Base-by-base conservation (phyloP, 2,797 vertebrate genomes). In the Masticophis lateralis region DNA sequence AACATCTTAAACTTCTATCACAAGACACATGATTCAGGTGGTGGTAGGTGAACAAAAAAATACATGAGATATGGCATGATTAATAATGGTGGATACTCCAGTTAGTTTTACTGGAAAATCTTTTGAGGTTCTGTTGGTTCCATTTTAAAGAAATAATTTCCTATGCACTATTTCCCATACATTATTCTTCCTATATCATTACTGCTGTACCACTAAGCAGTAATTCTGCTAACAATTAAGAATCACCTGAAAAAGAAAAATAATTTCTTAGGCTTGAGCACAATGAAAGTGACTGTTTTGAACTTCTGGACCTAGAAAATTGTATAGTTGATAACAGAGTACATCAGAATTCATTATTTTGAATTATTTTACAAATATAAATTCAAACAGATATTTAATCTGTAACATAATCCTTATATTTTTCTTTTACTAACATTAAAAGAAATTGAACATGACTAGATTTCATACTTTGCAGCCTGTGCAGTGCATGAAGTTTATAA, bases 1-100 rank as follows among this genome's bases (percentile, higher is more conserved):
- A 95, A 61, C 93, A 59, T 89, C 95, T 86, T 94, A 90, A 93
- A 89, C 87, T 91, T 95, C 87, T 4, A 69, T 69, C 18, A 2
- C 74, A 94, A 91, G 55, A 86, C 1, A 20, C 87, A 90, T 90
- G 90, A 5, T 0, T 25, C 11, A 18, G 63, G 25, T 93, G 90
- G 90, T 93, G 61, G 86, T 37, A 0, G 8, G n/a, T 32, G 25
- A 88, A 83, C 61, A 88, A 47, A 47, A 47, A 92, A 93, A 5
- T 2, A 91, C 13, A 13, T 91, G 86, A 87, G 55, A 25, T 69
- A 25, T 22, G 13, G 55, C 90, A 79, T 86, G 55, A 20, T 37
- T 90, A 92, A 90, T 59, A 79, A 25, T 22, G 57, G 9, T 22
- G 51, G 22, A 55, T 32, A 16, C n/a, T 28, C 18, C n/a, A 28